Percentiles rank a stretch among this genome's conserved stretches.
phyloP scores from a whole-genome alignment of 2,888 invertebrate genomes.

The Ormyrus thymus region DNA sequence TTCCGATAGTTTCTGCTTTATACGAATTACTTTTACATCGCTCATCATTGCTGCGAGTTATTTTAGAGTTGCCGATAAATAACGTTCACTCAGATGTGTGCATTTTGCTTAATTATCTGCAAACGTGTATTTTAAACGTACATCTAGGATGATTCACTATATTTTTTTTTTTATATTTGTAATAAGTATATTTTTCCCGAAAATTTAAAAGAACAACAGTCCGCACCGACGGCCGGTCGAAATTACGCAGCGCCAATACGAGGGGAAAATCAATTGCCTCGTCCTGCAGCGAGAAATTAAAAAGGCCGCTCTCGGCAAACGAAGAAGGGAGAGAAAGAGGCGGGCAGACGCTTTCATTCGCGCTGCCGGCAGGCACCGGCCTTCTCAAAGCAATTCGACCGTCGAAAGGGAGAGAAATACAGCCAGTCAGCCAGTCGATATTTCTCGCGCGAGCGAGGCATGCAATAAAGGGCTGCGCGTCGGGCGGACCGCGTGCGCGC shows the following conservation, averaged over 20 bases:
- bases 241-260: background rate
- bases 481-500: constrained; percentile 25
- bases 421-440: constrained; percentile 55
- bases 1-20: background rate
- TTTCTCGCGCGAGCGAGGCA: constrained; percentile 51
- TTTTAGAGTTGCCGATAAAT: background rate
- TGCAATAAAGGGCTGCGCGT: constrained; percentile 61
- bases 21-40: background rate
- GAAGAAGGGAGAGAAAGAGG: background rate
- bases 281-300: background rate
- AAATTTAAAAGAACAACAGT: too few species aligned
- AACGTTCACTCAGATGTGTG: too few species aligned
- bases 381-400: constrained; percentile 32
- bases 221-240: too few species aligned
- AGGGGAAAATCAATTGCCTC: background rate
- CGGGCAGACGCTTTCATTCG: constrained; percentile 7
- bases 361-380: background rate
- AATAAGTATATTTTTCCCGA: too few species aligned
- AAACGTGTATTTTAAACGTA: too few species aligned
- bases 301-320: background rate
- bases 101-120: too few species aligned
- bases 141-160: too few species aligned
- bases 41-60: background rate
- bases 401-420: constrained; percentile 1
- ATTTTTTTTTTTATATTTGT: too few species aligned